Evolutionary conservation across 2,113 vertebrate species (phyloP).

Genomic region (Gallinago undulata): DNA sequence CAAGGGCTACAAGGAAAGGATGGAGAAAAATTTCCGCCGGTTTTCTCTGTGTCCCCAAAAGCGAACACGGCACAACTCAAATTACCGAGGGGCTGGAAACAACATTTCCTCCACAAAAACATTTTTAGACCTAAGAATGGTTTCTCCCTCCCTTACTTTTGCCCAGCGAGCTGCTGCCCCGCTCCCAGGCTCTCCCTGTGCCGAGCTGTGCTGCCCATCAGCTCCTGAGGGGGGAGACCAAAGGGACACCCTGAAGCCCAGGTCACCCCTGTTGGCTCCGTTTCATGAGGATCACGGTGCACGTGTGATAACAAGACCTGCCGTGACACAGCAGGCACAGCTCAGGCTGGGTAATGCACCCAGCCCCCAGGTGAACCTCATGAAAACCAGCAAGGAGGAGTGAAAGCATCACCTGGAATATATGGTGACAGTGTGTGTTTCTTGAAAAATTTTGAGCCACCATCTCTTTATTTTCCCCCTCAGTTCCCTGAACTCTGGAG

Average conservation of each 20-base stretch:
- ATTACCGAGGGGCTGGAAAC: neutral
- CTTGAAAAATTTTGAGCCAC: neutral
- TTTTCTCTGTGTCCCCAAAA: neutral
- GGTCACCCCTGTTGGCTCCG: neutral
- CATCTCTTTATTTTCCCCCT: neutral
- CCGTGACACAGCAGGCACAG: neutral
- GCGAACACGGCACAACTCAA: neutral
- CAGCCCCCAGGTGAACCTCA: neutral
- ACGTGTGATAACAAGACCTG: constrained; percentile 10
- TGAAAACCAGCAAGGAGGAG: neutral
- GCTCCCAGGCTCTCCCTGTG: neutral
- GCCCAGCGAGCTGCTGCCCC: accelerated
- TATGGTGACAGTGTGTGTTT: neutral
- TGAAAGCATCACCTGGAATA: neutral
- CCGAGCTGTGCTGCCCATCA: neutral
- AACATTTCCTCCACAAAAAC: neutral
- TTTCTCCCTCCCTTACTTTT: neutral
- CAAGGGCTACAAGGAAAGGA: neutral
- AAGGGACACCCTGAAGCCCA: constrained; percentile 20
- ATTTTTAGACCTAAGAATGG: neutral
- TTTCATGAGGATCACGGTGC: neutral
- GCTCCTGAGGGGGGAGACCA: neutral
- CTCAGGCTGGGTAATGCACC: neutral
- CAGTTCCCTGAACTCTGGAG: neutral
- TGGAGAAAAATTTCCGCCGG: neutral